Evolutionary conservation across 2,888 invertebrate species (phyloP).

Genomic region (Lasioglossum lativentre): DNA sequence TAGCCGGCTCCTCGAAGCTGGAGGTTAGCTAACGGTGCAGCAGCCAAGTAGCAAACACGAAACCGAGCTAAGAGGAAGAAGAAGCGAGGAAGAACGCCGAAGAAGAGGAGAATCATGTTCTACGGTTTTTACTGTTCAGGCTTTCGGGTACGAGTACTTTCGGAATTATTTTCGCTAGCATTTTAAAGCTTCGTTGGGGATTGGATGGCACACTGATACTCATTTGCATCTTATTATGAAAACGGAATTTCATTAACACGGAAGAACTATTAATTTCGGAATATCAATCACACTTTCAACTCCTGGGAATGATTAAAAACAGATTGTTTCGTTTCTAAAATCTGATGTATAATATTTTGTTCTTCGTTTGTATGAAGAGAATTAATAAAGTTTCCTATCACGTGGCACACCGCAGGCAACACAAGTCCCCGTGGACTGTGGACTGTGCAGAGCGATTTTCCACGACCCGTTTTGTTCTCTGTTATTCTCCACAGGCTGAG

Average conservation of each 20-base stretch:
- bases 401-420: not conserved
- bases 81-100: constrained; percentile 18
- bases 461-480: not conserved
- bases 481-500: not conserved
- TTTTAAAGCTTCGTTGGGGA: not conserved
- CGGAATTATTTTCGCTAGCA: not conserved
- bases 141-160: not conserved
- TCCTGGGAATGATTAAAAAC: too few species aligned
- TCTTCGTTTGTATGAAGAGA: not conserved
- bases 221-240: too few species aligned
- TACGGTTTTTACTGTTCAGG: not conserved
- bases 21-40: constrained; percentile 83
- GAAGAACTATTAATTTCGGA: too few species aligned
- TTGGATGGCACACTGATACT: too few species aligned
- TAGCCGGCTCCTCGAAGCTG: constrained; percentile 58
- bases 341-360: not conserved
- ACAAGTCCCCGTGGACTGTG: not conserved
- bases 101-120: constrained; percentile 31
- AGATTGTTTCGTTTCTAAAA: not conserved
- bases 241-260: too few species aligned
- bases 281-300: too few species aligned
- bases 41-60: constrained; percentile 80
- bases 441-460: not conserved
- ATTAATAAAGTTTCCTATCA: not conserved
- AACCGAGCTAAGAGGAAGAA: constrained; percentile 70